phyloP scores from a whole-genome alignment of 2,797 vertebrate genomes.

The Bovichtus variegatus region DNA sequence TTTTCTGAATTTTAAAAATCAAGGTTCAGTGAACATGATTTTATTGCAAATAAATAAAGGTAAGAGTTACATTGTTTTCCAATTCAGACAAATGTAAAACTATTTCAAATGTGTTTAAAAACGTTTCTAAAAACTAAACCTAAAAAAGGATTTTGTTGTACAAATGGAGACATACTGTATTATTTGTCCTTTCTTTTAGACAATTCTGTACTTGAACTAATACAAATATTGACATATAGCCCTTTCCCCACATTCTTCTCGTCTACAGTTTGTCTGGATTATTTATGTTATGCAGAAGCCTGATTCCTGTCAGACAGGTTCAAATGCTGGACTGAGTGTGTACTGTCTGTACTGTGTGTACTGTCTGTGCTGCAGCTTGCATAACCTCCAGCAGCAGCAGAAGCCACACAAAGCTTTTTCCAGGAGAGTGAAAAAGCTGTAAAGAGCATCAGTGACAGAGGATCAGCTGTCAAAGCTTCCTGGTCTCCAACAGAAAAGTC shows the following conservation, averaged over 20 bases:
- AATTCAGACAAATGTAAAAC: too few species aligned
- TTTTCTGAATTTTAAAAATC: neutral
- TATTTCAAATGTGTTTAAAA: neutral
- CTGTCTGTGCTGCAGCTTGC: conserved; percentile 7
- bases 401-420: neutral
- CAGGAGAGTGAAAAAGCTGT: neutral
- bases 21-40: neutral
- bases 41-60: neutral
- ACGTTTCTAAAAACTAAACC: neutral
- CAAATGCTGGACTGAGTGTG: neutral
- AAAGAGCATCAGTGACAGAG: neutral
- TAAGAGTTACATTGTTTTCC: neutral
- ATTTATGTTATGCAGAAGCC: neutral
- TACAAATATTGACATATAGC: neutral
- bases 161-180: too few species aligned
- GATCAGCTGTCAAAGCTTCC: neutral
- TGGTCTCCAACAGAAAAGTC: neutral
- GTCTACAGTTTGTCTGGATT: neutral
- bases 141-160: neutral
- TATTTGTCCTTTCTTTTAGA: too few species aligned
- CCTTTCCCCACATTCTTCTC: neutral
- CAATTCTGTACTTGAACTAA: too few species aligned
- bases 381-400: conserved; percentile 7
- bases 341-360: neutral
- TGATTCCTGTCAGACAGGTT: conserved; percentile 33